Evolutionary conservation across 2,888 invertebrate genomes (phyloP), one percentile per base, ranked within the genome.

Genomic region (Oeneis ivallda): DNA sequence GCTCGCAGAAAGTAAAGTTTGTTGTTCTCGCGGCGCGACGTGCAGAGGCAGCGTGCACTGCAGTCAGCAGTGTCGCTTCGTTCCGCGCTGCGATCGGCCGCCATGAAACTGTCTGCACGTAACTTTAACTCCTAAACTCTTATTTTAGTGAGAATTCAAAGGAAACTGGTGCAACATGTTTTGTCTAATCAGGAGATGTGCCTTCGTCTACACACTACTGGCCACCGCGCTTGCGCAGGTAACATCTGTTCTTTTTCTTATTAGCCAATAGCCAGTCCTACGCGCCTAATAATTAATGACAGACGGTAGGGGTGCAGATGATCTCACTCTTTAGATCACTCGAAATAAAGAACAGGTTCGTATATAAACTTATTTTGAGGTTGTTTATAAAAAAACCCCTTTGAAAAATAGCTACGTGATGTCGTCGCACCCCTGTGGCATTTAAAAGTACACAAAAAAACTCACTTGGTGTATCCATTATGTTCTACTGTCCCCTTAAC

Each of bases 1-100:
- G 77, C 73, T 77, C 76, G 77, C 90, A 77, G 87, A 91, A 90
- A 89, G 88, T 90, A 88, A 89, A 89, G 83, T 87, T 86, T 80
- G 84, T 86, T 82, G 81, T 82, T 79, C 78, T 77, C 75, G 75
- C 76, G 75, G 76, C 75, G 78, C 76, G 72, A 76, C 60, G 73
- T 71, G 71, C 67, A 59, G 63, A 50, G 49, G 49, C 41, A 3
- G 41, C 41, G 9, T 4, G 41, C 41, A 41, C 41, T 10, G 56
- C 74, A 72, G 72, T 76, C 76, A 78, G 75, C 90, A 91, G 91
- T 92, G 85, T 84, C 79, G 83, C 82, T 84, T 77, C 79, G 82
- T 78, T 78, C 80, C 84, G 86, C 87, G 85, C 79, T 66, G 78
- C 77, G 83, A 82, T 77, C 84, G 84, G 84, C 82, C 84, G 83